Percentiles rank a stretch among this genome's conserved stretches.
phyloP scores from a whole-genome alignment of 1,140 invertebrate species.

The Cecropterus lyciades region DNA sequence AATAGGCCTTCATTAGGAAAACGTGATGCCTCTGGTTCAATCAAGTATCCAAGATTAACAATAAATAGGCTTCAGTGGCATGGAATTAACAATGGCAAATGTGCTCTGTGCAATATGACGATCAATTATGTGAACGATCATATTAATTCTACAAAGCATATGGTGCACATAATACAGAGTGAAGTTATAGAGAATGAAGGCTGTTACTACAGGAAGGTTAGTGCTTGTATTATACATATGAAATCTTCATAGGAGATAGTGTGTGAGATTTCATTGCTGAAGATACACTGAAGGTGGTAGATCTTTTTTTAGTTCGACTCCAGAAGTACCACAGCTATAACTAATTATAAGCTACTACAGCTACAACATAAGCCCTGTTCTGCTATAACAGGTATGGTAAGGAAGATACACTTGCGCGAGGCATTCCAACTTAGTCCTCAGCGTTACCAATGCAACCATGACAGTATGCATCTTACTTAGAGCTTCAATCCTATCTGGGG shows the following conservation, averaged over 20 bases:
- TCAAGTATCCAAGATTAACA: constrained; percentile 43
- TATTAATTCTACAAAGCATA: constrained; percentile 39
- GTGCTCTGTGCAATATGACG: constrained; percentile 46
- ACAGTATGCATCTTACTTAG: too few relatives aligned
- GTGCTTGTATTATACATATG: not conserved
- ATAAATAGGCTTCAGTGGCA: constrained; percentile 52
- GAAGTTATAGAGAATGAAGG: constrained; percentile 31
- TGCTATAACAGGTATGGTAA: too few relatives aligned
- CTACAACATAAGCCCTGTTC: too few relatives aligned
- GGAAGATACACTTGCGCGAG: too few relatives aligned
- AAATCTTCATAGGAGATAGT: too few relatives aligned
- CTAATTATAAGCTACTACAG: too few relatives aligned
- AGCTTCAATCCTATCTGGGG: too few relatives aligned
- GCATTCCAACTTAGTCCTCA: too few relatives aligned
- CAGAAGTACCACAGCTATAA: too few relatives aligned
- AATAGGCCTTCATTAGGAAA: constrained; percentile 22
- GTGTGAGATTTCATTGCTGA: too few relatives aligned
- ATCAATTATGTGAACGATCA: constrained; percentile 40
- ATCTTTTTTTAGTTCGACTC: not conserved
- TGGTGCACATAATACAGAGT: constrained; percentile 51
- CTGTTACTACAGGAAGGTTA: constrained; percentile 54
- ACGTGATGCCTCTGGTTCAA: constrained; percentile 33
- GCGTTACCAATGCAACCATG: too few relatives aligned
- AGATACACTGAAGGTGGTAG: too few relatives aligned
- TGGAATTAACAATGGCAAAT: constrained; percentile 46